Base-by-base conservation (phyloP, 2,888 invertebrate genomes). In the Limnephilus rhombicus region DNA sequence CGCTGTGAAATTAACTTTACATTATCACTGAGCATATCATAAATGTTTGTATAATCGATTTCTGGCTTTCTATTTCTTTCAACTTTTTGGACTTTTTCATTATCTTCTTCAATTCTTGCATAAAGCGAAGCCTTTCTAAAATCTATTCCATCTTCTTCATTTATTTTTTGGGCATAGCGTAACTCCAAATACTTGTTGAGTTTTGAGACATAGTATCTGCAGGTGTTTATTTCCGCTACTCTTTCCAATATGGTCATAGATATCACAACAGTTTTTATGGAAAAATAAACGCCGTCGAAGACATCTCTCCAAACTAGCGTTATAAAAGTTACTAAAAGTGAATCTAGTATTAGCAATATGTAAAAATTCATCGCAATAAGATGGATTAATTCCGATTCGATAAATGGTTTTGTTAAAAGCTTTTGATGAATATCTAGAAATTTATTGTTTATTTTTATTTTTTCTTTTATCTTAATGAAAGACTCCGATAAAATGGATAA, bases 1-100 rank as follows among this genome's bases (percentile, higher is more conserved):
- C 86, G 86, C n/a, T 18, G 9, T 29, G 86, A 86, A 24, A 86
- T 86, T 15, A 86, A 49, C 45, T 86, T 86, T 45, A 86, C 31
- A 18, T 41, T 85, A 24, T 85, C 41, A 37, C 18, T 18, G 5
- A 85, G 15, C 41, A 85, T 29, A 34, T 85, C 85, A 85, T 85
- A 85, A 34, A 85, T 37, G 37, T 34, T 85, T 11, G 41, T 85
- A 37, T 85, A 85, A 41, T 85, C 41, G 37, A 37, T 18, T 34
- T 37, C 41, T 11, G 41, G 5, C 0, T n/a, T 12, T 85, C 41
- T 3, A 13, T 85, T 9, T 41, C 37, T 37, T 34, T 37, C 13
- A 31, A 34, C 18, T 41, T 24, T 3, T 29, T 85, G 11, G n/a
- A 15, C 31, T 41, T 18, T 18, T 68, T 24, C 68, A 68, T n/a